A percentile compares a stretch with the other conserved stretches of the same genome.
These are phyloP conservation scores for Tragelaphus buxtoni DNA, from an alignment of 2,113 vertebrate genomes.

Conservation along the genomic window DNA sequence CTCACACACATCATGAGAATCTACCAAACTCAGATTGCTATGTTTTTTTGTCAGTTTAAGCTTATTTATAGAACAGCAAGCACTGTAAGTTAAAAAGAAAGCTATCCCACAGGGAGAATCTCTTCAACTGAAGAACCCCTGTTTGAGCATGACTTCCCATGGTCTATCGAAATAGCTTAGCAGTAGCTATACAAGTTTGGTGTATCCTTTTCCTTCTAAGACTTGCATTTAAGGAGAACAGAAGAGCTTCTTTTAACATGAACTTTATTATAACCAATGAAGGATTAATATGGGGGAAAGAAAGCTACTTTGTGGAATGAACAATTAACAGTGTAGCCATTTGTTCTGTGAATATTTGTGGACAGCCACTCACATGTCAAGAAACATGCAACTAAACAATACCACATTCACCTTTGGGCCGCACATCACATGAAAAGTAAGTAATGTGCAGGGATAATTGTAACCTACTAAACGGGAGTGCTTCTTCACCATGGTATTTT, in stretches of 20 bases:
- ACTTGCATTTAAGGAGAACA: background rate
- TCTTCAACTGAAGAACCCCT: background rate
- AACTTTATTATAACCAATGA: background rate
- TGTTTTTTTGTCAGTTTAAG: background rate
- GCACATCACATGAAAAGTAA: background rate
- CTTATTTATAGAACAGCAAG: background rate
- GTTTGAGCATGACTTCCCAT: background rate
- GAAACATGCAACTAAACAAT: background rate
- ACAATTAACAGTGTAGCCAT: background rate
- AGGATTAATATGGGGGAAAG: background rate
- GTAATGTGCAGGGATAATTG: background rate
- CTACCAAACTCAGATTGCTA: background rate
- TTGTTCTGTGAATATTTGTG: background rate
- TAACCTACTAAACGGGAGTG: background rate
- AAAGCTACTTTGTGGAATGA: background rate
- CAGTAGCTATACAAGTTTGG: background rate
- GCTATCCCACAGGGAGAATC: background rate
- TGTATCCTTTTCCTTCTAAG: background rate
- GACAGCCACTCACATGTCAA: background rate
- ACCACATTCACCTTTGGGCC: background rate
- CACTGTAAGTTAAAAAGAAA: background rate
- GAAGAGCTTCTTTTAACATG: background rate
- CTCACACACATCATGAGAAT: background rate
- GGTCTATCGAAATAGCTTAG: background rate
- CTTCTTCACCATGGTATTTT: background rate